A percentile compares a stretch with the other conserved stretches of the same genome.
These are phyloP conservation scores for Iguana delicatissima DNA, from an alignment of 2,797 vertebrate species.

Conservation along the genomic window DNA sequence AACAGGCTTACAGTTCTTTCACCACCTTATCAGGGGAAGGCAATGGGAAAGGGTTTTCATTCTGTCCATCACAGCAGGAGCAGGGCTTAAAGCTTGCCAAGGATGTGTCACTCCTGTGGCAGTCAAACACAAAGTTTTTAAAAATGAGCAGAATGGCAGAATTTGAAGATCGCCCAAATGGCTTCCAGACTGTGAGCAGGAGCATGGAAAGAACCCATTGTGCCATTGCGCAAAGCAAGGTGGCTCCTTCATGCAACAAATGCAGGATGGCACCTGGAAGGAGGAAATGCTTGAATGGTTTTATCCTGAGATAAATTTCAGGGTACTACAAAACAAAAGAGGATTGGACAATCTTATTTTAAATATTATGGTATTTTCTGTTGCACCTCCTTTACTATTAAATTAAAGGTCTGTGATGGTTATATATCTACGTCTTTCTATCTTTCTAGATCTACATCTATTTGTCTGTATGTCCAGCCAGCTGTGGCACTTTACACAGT, in stretches of 20 bases:
- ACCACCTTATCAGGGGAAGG: accelerated
- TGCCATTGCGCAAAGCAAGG: background rate
- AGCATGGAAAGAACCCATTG: background rate
- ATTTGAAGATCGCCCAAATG: background rate
- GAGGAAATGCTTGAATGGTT: background rate
- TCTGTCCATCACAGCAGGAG: background rate
- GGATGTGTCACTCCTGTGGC: background rate
- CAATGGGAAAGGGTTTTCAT: background rate
- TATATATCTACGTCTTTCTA: no score
- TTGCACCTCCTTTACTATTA: no score
- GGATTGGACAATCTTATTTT: no score
- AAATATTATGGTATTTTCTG: no score
- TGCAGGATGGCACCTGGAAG: background rate
- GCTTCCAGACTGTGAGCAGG: background rate
- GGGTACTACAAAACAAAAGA: no score
- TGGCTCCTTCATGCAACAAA: background rate
- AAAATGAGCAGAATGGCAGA: background rate
- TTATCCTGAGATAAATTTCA: no score
- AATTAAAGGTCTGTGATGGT: no score
- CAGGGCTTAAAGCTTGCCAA: slow-evolving; percentile 15
- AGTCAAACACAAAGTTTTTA: background rate
- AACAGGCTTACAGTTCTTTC: background rate
- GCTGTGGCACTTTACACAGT: no score
- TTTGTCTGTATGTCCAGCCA: no score
- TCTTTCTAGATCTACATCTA: no score